Base-by-base conservation (phyloP, 2,888 invertebrate species). In the Rhogogaster chlorosoma region DNA sequence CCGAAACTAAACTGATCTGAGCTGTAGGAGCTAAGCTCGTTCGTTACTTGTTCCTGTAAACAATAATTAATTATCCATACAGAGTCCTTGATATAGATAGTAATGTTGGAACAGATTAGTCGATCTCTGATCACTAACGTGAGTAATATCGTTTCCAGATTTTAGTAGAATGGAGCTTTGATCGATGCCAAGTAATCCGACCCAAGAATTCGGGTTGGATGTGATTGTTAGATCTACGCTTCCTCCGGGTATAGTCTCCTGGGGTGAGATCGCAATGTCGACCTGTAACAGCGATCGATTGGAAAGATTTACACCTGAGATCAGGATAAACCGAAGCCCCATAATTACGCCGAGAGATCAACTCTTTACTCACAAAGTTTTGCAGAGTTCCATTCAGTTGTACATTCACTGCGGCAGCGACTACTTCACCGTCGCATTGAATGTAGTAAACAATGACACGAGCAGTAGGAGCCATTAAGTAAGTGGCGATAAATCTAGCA, bases 141-240 rank as follows among this genome's bases (percentile, higher is more conserved):
- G 91, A 71, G 95, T 94, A 88, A 96, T 94, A 90, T 96, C 96
- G 90, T 97, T 96, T 90, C 97, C 97, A 26, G 95, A 94, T 90
- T 96, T 96, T 15, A 98, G 94, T 15, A 97, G 92, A 5, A 96
- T 92, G 6, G 97, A 97, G 91, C 97, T 96, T 93, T 98, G 96
- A 93, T 99, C 99, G 10, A 98, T 96, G 0, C 98, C 99, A 87
- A 99, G 94, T 10, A 99, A 94, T 4, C 98, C 98, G 22, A 99
- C 96, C 89, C 96, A 96, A 0, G 99, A 98, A 89, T 98, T 97
- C 0, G 98, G 96, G 91, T 97, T 97, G 0, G 99, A 97, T 32
- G 95, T 94, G 15, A 99, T 96, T 5, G 95, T 95, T 15, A 99
- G 94, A 88, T 97, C 96, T 0, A 99, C 96, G 85, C 96, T 95